Conservation (phyloP, 35 echinoderm and acorn worm genomes). For the Acanthaster planci region DNA sequence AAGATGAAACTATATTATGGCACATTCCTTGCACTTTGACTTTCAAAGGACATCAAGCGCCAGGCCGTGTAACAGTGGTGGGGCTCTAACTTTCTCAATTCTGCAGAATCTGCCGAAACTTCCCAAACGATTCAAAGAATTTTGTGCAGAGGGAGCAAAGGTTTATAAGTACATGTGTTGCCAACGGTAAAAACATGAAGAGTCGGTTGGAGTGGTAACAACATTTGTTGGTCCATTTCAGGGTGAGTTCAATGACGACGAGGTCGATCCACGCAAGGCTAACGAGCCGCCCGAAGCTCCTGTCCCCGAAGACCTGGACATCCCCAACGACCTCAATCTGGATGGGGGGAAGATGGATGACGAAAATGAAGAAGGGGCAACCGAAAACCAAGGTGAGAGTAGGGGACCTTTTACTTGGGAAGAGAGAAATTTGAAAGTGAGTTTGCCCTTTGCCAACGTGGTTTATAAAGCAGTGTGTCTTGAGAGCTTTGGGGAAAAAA, state of each 20-base stretch:
- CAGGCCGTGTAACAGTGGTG: no score
- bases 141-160: neutral
- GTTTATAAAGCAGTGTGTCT: no score
- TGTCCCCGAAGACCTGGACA: constrained; percentile 83
- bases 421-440: no score
- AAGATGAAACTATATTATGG: no score
- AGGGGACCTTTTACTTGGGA: neutral
- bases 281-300: constrained; percentile 81
- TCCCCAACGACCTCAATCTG: constrained; percentile 93
- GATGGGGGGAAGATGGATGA: constrained; percentile 52
- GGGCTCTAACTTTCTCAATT: no score
- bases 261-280: constrained; percentile 82
- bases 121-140: neutral
- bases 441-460: no score
- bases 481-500: no score
- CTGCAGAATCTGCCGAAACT: no score
- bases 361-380: constrained; percentile 49
- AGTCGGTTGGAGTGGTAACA: neutral
- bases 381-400: constrained; percentile 36
- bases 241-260: constrained; percentile 94
- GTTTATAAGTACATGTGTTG: neutral
- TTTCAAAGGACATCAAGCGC: no score
- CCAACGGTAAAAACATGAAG: no score
- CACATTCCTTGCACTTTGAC: no score
- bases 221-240: neutral